Percentiles rank a stretch among this genome's conserved stretches.
Evolutionary conservation across 2,113 vertebrate species (phyloP).

Genomic region (Petromus typicus): DNA sequence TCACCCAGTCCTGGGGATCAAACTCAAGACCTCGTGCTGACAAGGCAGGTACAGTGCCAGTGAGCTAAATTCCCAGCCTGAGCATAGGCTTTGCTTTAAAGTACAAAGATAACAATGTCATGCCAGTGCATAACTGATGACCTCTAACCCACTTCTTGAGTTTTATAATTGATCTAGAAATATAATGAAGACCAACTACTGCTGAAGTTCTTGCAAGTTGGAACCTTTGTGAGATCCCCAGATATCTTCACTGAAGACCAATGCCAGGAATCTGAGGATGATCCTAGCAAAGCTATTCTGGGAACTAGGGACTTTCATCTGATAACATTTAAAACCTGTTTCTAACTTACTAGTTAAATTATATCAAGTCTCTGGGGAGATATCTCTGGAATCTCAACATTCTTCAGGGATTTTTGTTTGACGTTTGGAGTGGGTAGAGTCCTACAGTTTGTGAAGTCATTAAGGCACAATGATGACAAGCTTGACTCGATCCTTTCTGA

Average conservation of each 20-base stretch:
- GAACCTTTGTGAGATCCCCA: not conserved
- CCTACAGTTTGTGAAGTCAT: conserved; percentile 59
- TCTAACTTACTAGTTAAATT: conserved; percentile 44
- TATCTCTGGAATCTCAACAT: not conserved
- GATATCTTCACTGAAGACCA: not conserved
- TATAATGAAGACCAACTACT: conserved; percentile 13
- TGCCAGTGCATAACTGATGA: not conserved
- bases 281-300: not conserved
- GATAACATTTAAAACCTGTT: conserved; percentile 51
- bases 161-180: not conserved
- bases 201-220: not conserved
- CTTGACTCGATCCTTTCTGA: conserved; percentile 60
- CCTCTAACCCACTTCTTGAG: not conserved
- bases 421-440: conserved; percentile 53
- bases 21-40: no score
- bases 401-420: conserved; percentile 52
- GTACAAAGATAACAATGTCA: not conserved
- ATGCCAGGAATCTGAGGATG: conserved; percentile 2
- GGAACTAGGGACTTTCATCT: conserved; percentile 48
- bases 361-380: conserved; percentile 8
- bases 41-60: no score
- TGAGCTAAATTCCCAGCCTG: no score
- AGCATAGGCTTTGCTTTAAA: not conserved
- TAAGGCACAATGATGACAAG: conserved; percentile 60
- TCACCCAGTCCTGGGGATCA: no score